phyloP scores from a whole-genome alignment of 1,140 invertebrate genomes.

The Panonychus citri region DNA sequence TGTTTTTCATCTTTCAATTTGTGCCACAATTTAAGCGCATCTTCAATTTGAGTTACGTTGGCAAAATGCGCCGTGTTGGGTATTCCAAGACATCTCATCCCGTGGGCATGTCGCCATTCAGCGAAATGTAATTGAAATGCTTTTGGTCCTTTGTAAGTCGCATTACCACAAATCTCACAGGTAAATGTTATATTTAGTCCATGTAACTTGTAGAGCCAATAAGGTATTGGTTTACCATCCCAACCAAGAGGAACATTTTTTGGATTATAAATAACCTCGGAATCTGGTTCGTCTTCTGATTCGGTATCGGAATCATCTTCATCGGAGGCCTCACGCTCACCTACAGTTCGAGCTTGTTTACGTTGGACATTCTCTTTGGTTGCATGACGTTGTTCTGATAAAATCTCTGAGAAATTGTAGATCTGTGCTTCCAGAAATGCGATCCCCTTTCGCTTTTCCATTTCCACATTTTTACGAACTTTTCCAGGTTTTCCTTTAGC shows the following conservation, averaged over 20 bases:
- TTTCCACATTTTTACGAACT: conserved; percentile 36
- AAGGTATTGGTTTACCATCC: conserved; percentile 99
- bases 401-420: conserved; percentile 7
- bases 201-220: conserved; percentile 98
- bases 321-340: conserved; percentile 75
- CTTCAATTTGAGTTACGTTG: conserved; percentile 96
- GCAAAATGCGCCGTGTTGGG: conserved; percentile 99
- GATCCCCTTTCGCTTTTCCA: conserved; percentile 30
- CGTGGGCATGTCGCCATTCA: conserved; percentile 97
- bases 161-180: conserved; percentile 99
- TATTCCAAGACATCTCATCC: conserved; percentile 94
- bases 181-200: conserved; percentile 96
- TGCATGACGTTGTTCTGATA: conserved; percentile 34
- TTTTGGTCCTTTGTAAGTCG: conserved; percentile 95
- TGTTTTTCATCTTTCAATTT: conserved; percentile 88
- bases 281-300: conserved; percentile 42
- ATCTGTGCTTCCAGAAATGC: conserved; percentile 44
- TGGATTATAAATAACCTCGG: conserved; percentile 93
- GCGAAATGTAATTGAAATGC: conserved; percentile 99
- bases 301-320: conserved; percentile 58
- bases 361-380: conserved; percentile 96
- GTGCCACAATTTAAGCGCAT: conserved; percentile 88
- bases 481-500: conserved; percentile 51
- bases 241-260: conserved; percentile 96
- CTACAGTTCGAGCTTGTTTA: conserved; percentile 87